These are phyloP conservation scores for Psittacara wagleri DNA, from an alignment of 2,113 vertebrate genomes.

Conservation along the genomic window DNA sequence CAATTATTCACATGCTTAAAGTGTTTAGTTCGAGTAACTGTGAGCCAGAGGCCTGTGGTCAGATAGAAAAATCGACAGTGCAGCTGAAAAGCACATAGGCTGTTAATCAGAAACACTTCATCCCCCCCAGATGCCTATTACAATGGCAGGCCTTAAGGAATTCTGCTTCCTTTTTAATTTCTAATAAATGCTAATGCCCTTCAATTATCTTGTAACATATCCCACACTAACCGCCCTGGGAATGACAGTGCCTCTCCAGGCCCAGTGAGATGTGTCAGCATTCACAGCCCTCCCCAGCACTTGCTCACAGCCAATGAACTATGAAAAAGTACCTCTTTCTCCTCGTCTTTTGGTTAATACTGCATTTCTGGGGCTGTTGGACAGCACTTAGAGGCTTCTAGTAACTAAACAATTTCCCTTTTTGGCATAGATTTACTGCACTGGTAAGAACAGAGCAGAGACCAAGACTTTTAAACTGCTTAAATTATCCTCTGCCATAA, in stretches of 20 bases:
- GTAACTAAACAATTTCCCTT: background rate
- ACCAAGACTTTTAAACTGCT: background rate
- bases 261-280: background rate
- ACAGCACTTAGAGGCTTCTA: background rate
- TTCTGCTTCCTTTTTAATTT: slow-evolving; percentile 1
- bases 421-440: background rate
- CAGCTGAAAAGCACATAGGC: background rate
- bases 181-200: background rate
- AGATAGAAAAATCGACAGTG: background rate
- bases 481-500: background rate
- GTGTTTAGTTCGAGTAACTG: background rate
- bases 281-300: background rate
- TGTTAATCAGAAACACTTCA: slow-evolving; percentile 20
- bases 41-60: background rate
- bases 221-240: background rate
- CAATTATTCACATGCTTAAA: background rate
- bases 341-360: background rate
- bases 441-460: background rate
- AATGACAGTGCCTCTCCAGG: background rate
- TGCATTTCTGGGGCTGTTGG: background rate
- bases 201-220: background rate
- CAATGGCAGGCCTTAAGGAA: background rate
- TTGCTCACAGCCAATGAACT: background rate
- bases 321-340: background rate
- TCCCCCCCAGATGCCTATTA: background rate